Conservation (phyloP, 2,888 invertebrate genomes). For the Miltochrista miniata region DNA sequence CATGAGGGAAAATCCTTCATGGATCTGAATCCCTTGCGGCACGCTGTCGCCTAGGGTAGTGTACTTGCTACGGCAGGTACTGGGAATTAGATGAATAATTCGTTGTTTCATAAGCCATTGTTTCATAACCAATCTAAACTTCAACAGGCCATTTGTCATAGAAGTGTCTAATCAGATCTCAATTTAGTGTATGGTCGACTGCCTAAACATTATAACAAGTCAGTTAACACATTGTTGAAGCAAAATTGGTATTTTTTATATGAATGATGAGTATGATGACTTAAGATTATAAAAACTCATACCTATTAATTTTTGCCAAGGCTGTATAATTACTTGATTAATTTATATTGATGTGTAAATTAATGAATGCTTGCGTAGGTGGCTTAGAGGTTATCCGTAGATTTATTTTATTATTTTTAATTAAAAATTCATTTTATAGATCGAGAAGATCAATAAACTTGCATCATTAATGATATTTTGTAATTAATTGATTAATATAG, state of each 20-base stretch:
- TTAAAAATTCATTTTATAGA: slow-evolving; percentile 12
- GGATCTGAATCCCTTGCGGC: no score
- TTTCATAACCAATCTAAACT: no score
- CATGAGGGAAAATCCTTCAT: no score
- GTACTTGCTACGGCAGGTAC: no score
- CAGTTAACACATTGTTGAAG: slow-evolving; percentile 26
- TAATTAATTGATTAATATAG: neutral
- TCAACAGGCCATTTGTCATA: no score
- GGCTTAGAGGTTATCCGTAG: neutral
- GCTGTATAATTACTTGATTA: slow-evolving; percentile 3
- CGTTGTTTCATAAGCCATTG: no score
- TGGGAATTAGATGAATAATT: no score
- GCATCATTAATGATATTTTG: neutral
- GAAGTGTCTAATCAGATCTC: no score
- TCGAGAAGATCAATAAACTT: slow-evolving; percentile 7
- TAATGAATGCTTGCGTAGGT: neutral
- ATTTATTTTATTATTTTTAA: slow-evolving; percentile 7
- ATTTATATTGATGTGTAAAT: slow-evolving; percentile 1
- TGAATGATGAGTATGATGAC: slow-evolving; percentile 5
- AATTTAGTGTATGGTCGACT: no score
- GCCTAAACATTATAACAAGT: slow-evolving; percentile 10
- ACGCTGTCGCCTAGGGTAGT: no score
- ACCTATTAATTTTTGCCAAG: slow-evolving; percentile 1
- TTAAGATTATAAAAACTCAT: slow-evolving; percentile 11
- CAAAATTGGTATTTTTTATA: slow-evolving; percentile 13